Conservation (phyloP, 1,140 invertebrate species). For the Neodiprion fabricii region DNA sequence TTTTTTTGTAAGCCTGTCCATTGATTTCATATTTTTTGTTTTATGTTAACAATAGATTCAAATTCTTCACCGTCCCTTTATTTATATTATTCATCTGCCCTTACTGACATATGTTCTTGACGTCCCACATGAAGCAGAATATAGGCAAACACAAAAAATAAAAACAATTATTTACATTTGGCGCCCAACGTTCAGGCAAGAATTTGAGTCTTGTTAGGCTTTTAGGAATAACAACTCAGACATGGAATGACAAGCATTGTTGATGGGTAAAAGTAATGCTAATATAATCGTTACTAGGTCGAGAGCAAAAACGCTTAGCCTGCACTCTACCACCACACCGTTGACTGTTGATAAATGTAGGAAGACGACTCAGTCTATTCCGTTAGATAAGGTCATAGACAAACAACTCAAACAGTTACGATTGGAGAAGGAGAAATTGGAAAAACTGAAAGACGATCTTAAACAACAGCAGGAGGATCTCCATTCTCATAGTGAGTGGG, state of each 20-base stretch:
- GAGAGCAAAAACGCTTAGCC: no score
- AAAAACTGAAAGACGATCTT: neutral
- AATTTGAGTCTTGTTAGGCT: neutral
- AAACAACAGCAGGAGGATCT: neutral
- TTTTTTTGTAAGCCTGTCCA: no score
- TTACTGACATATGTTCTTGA: no score
- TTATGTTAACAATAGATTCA: no score
- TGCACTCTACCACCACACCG: no score
- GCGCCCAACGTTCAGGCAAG: neutral
- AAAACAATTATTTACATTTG: neutral
- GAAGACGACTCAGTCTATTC: no score
- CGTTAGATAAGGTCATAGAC: neutral
- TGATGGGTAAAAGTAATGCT: neutral
- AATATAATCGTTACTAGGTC: neutral
- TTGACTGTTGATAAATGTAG: no score
- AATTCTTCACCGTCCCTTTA: no score
- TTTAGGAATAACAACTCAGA: neutral
- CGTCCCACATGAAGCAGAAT: no score
- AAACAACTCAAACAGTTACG: neutral
- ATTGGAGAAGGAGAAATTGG: constrained; percentile 4
- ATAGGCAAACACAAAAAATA: no score
- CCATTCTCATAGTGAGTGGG: neutral
- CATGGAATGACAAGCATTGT: neutral
- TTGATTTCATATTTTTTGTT: no score
- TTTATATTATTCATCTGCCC: no score